A percentile compares a stretch with the other conserved stretches of the same genome.
phyloP scores from a whole-genome alignment of 2,888 invertebrate genomes.

The Eilema griseolum region DNA sequence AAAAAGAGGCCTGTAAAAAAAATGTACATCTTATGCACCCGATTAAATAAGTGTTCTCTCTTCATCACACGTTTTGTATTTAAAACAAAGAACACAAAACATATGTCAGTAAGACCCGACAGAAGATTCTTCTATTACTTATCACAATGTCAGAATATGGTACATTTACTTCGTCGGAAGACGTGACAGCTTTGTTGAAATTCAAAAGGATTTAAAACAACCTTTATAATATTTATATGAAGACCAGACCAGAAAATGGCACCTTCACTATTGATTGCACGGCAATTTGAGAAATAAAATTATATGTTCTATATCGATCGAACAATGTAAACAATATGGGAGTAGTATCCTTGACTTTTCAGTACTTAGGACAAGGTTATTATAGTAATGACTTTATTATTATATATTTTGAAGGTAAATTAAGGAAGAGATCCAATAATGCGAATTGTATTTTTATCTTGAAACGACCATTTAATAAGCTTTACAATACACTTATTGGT shows the following conservation, averaged over 20 bases:
- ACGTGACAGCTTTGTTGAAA: constrained; percentile 11
- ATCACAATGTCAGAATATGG: not conserved
- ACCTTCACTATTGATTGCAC: constrained; percentile 44
- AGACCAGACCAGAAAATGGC: constrained; percentile 63
- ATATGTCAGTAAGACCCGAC: not conserved
- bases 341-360: constrained; percentile 75
- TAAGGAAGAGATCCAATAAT: constrained; percentile 62
- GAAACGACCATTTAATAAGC: constrained; percentile 23
- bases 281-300: constrained; percentile 27
- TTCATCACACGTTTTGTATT: not conserved
- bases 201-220: constrained; percentile 47
- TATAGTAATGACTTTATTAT: constrained; percentile 65
- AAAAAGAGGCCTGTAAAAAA: no score
- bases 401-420: constrained; percentile 57
- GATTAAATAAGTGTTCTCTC: not conserved
- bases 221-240: constrained; percentile 42
- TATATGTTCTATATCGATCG: constrained; percentile 43
- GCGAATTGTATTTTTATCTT: constrained; percentile 38
- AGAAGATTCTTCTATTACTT: not conserved
- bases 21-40: no score
- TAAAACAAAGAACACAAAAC: not conserved
- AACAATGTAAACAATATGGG: constrained; percentile 67
- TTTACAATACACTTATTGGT: not conserved
- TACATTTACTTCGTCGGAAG: not conserved
- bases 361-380: constrained; percentile 61